Evolutionary conservation across 2,113 vertebrate genomes (phyloP).

Genomic region (Nesospiza acunhae): DNA sequence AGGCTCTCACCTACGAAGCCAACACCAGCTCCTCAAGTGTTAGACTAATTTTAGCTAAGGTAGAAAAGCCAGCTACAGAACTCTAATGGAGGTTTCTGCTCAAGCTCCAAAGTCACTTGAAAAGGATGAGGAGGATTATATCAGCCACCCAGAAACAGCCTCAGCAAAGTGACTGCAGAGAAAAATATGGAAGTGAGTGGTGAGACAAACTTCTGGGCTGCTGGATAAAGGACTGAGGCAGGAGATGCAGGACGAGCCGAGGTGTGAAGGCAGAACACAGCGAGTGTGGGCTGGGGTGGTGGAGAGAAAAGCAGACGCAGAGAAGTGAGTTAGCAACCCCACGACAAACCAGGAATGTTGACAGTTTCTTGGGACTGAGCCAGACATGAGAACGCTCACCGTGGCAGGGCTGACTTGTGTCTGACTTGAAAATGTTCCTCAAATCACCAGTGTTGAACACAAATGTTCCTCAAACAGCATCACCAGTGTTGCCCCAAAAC

Average conservation of each 20-base stretch:
- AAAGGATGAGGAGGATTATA: neutral
- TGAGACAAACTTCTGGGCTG: constrained; percentile 54
- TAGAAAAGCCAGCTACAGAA: neutral
- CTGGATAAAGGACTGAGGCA: constrained; percentile 6
- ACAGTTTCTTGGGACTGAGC: constrained; percentile 34
- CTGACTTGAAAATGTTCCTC: neutral
- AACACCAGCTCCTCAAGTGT: neutral
- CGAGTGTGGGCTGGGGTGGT: neutral
- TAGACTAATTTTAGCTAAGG: neutral
- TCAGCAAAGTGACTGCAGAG: neutral
- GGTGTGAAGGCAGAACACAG: constrained; percentile 54
- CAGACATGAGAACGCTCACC: neutral
- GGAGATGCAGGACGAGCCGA: constrained; percentile 13
- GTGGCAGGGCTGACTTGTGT: neutral
- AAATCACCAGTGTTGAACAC: neutral
- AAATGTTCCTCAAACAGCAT: neutral
- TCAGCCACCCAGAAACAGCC: neutral
- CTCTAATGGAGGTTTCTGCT: neutral
- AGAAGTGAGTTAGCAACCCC: constrained; percentile 52
- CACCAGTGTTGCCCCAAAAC: neutral
- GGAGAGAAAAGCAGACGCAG: constrained; percentile 29
- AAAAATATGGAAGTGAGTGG: neutral
- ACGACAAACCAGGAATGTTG: constrained; percentile 23
- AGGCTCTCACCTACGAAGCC: neutral
- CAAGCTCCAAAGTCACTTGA: neutral